These are phyloP conservation scores for Rhagoletis zephyria DNA, from an alignment of 1,140 invertebrate species.

Conservation along the genomic window DNA sequence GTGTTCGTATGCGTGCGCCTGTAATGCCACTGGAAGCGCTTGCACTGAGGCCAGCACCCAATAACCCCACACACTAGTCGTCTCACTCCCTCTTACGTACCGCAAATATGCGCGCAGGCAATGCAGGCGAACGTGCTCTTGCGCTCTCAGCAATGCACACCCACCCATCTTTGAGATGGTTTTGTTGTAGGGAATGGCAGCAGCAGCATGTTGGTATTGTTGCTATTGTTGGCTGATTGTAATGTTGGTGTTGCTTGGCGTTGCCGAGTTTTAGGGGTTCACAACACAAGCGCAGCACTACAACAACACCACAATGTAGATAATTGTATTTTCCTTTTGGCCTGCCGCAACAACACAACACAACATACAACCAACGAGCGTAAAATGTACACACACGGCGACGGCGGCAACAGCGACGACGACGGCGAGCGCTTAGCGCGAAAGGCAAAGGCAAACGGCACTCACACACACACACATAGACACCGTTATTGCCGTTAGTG, in stretches of 20 bases:
- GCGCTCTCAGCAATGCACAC: slow-evolving; percentile 31
- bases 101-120: background rate
- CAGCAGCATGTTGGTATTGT: background rate
- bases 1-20: background rate
- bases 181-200: background rate
- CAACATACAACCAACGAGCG: slow-evolving; percentile 28
- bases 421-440: background rate
- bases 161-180: slow-evolving; percentile 35
- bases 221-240: background rate
- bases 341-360: slow-evolving; percentile 51
- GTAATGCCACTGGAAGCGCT: background rate
- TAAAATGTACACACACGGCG: background rate
- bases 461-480: background rate
- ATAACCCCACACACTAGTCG: slow-evolving; percentile 36
- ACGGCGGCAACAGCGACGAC: background rate
- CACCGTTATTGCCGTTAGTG: background rate
- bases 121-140: background rate
- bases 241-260: slow-evolving; percentile 42
- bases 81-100: slow-evolving; percentile 40
- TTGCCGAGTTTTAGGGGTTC: slow-evolving; percentile 55
- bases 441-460: background rate
- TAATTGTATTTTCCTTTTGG: slow-evolving; percentile 44
- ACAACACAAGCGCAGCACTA: slow-evolving; percentile 19
- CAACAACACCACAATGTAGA: slow-evolving; percentile 45
- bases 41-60: slow-evolving; percentile 41